Evolutionary conservation across 2,888 invertebrate species (phyloP), one percentile per base, ranked within the genome.

Genomic region (Sarcophaga carnaria): DNA sequence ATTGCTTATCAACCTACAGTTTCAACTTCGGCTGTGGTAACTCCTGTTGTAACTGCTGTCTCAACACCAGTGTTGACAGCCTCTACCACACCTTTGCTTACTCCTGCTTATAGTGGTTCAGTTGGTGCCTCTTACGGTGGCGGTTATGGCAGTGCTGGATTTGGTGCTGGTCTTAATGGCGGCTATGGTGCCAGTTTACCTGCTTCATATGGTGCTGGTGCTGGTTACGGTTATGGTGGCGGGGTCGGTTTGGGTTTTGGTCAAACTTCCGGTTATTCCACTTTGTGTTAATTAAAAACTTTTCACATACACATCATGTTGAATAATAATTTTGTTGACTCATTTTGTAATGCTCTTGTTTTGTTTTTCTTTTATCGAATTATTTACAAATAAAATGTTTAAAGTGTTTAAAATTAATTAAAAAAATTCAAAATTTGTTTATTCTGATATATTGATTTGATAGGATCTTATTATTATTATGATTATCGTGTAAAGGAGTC

Each of bases 151-250:
- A 37, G 37, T 37, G 45, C 37, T 37, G 37, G 75, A 5, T 84
- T 80, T 75, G 77, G 83, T 25, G 94, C 94, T 2, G 94, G 94
- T 2, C 94, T 94, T 86, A 93, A 94, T 49, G 64, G 47, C 14
- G 17, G 14, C 4, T 75, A 83, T 80, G 85, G 85, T 59, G 69
- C 8, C 17, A 79, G 47, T 69, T 25, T 90, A 80, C 88, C 90
- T 4, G 88, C 78, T 71, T 84, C 89, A 27, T 90, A 89, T 69
- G 90, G 91, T 59, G 85, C 80, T 60, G 91, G 91, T 49, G 27
- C 87, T 49, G 90, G 90, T 47, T 89, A 37, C 8, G 37, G 37
- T 2, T 37, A 86, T 70, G 89, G 88, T 27, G 90, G 90, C 45
- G 89, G 90, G 64, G 88, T 80, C 14, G 90, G 90, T 17, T 66